Evolutionary conservation across 2,888 invertebrate species (phyloP), one percentile per base, ranked within the genome.

Genomic region (Trichopria drosophilae): DNA sequence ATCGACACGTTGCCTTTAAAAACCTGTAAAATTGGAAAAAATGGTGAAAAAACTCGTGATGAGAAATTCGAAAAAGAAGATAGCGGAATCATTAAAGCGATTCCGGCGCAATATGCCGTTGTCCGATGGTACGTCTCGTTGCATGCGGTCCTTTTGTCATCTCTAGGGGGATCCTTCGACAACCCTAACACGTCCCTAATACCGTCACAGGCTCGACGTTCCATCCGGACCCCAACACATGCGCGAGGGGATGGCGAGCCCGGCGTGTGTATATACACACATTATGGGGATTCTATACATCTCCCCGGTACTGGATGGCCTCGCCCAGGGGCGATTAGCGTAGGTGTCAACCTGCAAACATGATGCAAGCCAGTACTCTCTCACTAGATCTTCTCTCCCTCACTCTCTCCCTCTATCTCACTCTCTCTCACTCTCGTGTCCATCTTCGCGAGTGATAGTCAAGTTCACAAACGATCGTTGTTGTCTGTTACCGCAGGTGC

Each of bases 131-230:
- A 65, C 66, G 67, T 68, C 63, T 68, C 65, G 68, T 63, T 67
- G 67, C 67, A 67, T 69, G 71, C 62, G 72, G 71, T 69, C 73
- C 72, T 73, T 72, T 72, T 71, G 73, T 73, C 65, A 67, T 66
- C 66, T 61, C 66, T 60, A 55, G 64, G 63, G 68, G 66, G 64
- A 66, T 65, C 65, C 66, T 65, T 64, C 65, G 66, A 69, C 69
- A 72, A 69, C 66, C 68, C 67, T 67, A 68, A 73, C 73, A 73
- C 67, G 72, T 68, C 61, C 67, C 68, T 71, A 71, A 72, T 72
- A 72, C 70, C 65, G 62, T 63, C 64, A 60, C 62, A 64, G 68
- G 63, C 63, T 56, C 60, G 61, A n/a, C 7, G 12, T 29, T 29
- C 15, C 15, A 13, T 29, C 15, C 6, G 28, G 6, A 29, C 29